phyloP scores from a whole-genome alignment of 2,113 vertebrate genomes.

The Noctilio leporinus region DNA sequence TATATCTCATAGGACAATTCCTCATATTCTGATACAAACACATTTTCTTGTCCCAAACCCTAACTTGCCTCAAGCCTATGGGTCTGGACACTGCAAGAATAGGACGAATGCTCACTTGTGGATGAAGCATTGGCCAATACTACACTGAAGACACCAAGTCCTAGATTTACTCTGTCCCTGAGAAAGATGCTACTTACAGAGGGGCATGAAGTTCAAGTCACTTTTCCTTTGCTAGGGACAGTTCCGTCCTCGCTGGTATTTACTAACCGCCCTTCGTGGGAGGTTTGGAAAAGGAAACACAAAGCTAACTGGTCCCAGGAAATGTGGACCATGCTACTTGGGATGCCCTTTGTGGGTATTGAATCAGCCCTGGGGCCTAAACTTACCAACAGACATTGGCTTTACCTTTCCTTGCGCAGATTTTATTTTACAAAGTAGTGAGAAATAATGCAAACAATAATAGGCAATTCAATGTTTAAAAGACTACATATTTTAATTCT shows the following conservation, averaged over 20 bases:
- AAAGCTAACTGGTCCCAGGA: background rate
- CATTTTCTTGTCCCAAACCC: background rate
- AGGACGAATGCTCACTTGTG: background rate
- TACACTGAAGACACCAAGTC: too few species aligned
- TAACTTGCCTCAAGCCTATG: background rate
- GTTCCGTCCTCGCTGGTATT: background rate
- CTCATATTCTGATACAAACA: background rate
- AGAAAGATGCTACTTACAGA: background rate
- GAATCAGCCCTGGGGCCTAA: background rate
- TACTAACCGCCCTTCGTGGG: background rate
- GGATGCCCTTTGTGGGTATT: background rate
- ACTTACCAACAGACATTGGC: background rate
- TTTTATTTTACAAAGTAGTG: background rate
- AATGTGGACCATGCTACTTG: accelerated
- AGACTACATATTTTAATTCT: background rate
- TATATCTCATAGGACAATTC: background rate
- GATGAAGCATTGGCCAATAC: background rate
- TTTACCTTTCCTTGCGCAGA: background rate
- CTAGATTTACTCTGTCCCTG: accelerated
- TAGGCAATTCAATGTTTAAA: too few species aligned
- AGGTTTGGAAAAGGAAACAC: background rate
- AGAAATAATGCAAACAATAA: background rate
- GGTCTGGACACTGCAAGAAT: background rate
- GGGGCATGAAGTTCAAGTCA: accelerated
- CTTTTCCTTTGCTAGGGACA: background rate